Percentiles rank a stretch among this genome's conserved stretches.
phyloP scores from a whole-genome alignment of 1,140 invertebrate species.

The Plodia interpunctella region DNA sequence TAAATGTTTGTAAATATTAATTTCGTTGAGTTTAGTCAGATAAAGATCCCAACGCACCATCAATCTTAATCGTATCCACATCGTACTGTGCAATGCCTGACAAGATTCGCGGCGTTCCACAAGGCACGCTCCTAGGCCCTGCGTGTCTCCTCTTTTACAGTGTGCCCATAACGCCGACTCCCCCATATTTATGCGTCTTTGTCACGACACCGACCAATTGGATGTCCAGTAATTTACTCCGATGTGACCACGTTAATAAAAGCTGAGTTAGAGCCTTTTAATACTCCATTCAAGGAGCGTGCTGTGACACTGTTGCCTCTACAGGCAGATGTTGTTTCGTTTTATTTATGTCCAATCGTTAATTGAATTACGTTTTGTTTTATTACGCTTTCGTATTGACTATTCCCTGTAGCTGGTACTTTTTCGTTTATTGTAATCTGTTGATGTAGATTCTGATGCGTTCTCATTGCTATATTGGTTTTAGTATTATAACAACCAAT shows the following conservation, averaged over 20 bases:
- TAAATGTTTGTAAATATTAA: too few species aligned
- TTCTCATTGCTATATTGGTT: too few species aligned
- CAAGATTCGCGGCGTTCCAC: conserved; percentile 30
- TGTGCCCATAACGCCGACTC: conserved; percentile 37
- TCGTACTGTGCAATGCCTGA: background rate
- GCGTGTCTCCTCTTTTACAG: conserved; percentile 37
- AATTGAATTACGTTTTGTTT: conserved; percentile 28
- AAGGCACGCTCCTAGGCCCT: conserved; percentile 36
- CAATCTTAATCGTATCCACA: background rate
- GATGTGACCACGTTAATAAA: conserved; percentile 50
- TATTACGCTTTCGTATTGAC: background rate
- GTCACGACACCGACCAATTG: conserved; percentile 63
- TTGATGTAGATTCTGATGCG: too few species aligned
- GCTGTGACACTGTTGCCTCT: conserved; percentile 47
- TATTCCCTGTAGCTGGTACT: background rate
- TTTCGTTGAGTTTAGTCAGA: too few species aligned
- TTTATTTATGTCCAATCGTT: conserved; percentile 28
- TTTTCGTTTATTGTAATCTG: too few species aligned
- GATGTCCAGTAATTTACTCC: conserved; percentile 60
- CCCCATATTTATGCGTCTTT: conserved; percentile 54
- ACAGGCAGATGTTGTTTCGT: conserved; percentile 16
- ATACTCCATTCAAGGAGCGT: conserved; percentile 37
- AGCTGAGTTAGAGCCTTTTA: conserved; percentile 42
- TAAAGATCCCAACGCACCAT: too few species aligned
- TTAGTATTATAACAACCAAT: too few species aligned